These are phyloP conservation scores for Atopsyche davidsoni DNA, from an alignment of 1,140 invertebrate species.

Conservation along the genomic window DNA sequence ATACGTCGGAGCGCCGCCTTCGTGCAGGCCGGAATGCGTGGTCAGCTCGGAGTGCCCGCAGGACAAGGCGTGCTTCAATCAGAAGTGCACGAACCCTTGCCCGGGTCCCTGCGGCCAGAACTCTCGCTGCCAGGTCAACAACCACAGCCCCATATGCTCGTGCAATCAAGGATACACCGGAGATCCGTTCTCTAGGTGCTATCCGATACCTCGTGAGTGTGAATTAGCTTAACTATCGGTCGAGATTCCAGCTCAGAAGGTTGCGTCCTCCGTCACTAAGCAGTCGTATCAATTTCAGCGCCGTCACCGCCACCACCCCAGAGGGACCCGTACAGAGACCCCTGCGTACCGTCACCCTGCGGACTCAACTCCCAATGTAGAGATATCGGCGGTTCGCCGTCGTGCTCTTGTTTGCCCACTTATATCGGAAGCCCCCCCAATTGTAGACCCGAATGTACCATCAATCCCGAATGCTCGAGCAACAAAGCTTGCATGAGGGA, in stretches of 20 bases:
- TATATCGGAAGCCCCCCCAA: slow-evolving; percentile 65
- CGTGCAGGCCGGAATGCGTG: slow-evolving; percentile 66
- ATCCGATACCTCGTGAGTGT: slow-evolving; percentile 37
- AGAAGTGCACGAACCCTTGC: slow-evolving; percentile 65
- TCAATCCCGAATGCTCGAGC: slow-evolving; percentile 67
- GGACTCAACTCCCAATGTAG: slow-evolving; percentile 66
- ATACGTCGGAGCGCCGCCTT: slow-evolving; percentile 66
- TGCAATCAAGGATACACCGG: slow-evolving; percentile 58
- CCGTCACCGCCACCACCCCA: slow-evolving; percentile 37
- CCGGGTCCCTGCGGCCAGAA: slow-evolving; percentile 67
- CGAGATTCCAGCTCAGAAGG: background rate
- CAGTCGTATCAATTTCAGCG: slow-evolving; percentile 32
- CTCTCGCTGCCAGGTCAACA: slow-evolving; percentile 70
- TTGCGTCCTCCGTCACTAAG: slow-evolving; percentile 15
- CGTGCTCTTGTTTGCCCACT: slow-evolving; percentile 59
- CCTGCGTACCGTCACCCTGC: slow-evolving; percentile 69
- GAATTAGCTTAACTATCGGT: background rate
- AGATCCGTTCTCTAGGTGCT: slow-evolving; percentile 62
- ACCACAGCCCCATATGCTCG: slow-evolving; percentile 68
- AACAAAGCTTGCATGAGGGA: slow-evolving; percentile 63
- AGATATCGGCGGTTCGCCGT: slow-evolving; percentile 53
- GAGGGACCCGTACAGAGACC: slow-evolving; percentile 47
- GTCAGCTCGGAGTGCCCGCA: slow-evolving; percentile 63
- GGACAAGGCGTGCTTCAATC: slow-evolving; percentile 60
- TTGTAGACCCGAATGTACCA: slow-evolving; percentile 67